phyloP scores from a whole-genome alignment of 1,140 invertebrate genomes.

The Paraescarpia echinospica region DNA sequence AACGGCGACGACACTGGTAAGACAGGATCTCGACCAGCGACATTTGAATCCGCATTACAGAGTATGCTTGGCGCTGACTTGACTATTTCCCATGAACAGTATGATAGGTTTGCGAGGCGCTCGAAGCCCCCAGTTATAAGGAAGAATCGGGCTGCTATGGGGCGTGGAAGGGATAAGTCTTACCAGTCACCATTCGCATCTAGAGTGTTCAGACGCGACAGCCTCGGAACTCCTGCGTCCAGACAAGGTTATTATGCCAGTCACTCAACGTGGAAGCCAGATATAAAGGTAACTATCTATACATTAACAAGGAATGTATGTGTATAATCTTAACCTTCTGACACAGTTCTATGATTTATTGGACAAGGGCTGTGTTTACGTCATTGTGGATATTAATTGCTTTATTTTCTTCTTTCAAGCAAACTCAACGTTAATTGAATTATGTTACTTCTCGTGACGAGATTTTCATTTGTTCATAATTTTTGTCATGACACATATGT shows the following conservation, averaged over 20 bases:
- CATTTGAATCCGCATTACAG: background rate
- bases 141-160: background rate
- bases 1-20: background rate
- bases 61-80: conserved; percentile 3
- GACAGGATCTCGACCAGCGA: background rate
- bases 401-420: background rate
- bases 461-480: too few species aligned
- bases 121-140: background rate
- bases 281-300: background rate
- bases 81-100: conserved; percentile 4
- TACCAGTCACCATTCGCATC: background rate
- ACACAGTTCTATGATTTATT: background rate
- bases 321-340: background rate
- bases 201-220: background rate
- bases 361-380: background rate
- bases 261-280: background rate
- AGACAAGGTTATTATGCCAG: background rate
- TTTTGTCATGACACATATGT: too few species aligned
- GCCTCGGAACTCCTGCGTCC: background rate
- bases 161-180: background rate
- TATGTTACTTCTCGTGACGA: background rate
- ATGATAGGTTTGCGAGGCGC: conserved; percentile 10
- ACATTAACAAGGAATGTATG: background rate
- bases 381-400: background rate
- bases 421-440: background rate